These are phyloP conservation scores for Megathymus violae DNA, from an alignment of 1,140 invertebrate species.

Conservation along the genomic window DNA sequence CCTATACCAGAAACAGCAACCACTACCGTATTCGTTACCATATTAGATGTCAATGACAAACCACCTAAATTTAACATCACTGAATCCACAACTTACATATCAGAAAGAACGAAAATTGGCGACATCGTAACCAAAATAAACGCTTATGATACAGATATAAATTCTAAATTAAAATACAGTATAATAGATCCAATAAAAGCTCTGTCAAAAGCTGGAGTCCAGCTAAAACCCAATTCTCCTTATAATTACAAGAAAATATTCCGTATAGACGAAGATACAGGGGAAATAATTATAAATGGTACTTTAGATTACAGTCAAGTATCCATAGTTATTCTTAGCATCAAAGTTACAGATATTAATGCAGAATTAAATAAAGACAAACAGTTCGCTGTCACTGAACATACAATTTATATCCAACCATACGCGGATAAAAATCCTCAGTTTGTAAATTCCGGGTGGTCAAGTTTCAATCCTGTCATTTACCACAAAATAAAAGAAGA, in stretches of 20 bases:
- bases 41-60: slow-evolving; percentile 93
- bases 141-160: slow-evolving; percentile 89
- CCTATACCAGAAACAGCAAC: slow-evolving; percentile 91
- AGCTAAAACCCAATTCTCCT: slow-evolving; percentile 84
- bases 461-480: slow-evolving; percentile 86
- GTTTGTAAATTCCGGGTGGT: slow-evolving; percentile 89
- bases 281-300: slow-evolving; percentile 88
- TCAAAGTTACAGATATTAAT: slow-evolving; percentile 89
- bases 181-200: slow-evolving; percentile 88
- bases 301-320: slow-evolving; percentile 90
- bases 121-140: slow-evolving; percentile 86
- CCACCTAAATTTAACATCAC: slow-evolving; percentile 89
- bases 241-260: slow-evolving; percentile 89
- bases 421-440: slow-evolving; percentile 91
- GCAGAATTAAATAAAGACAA: slow-evolving; percentile 87
- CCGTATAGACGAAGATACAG: slow-evolving; percentile 87
- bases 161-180: slow-evolving; percentile 87
- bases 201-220: slow-evolving; percentile 90
- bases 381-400: slow-evolving; percentile 88
- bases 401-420: slow-evolving; percentile 92
- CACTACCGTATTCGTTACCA: slow-evolving; percentile 88
- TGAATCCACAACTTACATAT: slow-evolving; percentile 86
- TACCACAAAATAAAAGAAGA: slow-evolving; percentile 90
- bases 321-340: slow-evolving; percentile 91
- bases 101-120: slow-evolving; percentile 88